These are phyloP conservation scores for Pipistrellus pipistrellus DNA, from an alignment of 2,797 vertebrate species.

Conservation along the genomic window DNA sequence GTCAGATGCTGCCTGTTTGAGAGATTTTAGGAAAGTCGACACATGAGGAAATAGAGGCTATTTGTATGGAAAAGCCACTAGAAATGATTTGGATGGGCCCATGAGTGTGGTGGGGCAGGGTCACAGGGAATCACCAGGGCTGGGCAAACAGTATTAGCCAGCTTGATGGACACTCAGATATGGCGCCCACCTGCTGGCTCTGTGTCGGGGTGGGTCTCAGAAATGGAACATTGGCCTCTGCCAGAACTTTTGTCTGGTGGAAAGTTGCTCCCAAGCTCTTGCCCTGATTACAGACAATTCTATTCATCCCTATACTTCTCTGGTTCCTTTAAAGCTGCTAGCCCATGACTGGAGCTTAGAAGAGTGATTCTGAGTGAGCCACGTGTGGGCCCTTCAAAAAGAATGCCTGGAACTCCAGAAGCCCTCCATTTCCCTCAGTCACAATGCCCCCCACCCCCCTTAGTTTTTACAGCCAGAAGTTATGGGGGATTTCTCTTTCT, in stretches of 20 bases:
- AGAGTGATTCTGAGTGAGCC: neutral
- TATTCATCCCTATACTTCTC: neutral
- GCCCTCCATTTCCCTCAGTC: neutral
- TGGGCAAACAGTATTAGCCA: neutral
- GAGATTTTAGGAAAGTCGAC: neutral
- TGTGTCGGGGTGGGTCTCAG: neutral
- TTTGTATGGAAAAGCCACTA: neutral
- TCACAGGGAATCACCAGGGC: neutral
- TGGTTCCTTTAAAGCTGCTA: neutral
- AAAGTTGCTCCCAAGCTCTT: neutral
- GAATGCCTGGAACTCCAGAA: neutral
- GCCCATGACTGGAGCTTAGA: neutral
- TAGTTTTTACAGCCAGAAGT: neutral
- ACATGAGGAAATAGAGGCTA: neutral
- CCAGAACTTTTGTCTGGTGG: neutral
- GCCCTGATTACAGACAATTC: neutral
- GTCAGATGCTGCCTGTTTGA: neutral
- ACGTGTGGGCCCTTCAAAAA: neutral
- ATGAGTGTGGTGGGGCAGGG: neutral
- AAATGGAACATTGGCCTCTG: neutral
- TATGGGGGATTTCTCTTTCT: neutral
- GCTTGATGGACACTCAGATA: neutral
- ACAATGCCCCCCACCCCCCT: accelerated
- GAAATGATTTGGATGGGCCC: neutral
- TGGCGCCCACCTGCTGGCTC: neutral